Percentiles rank a stretch among this genome's conserved stretches.
These are phyloP conservation scores for Clavelina lepadiformis DNA, from an alignment of 23 tunicate species.

Conservation along the genomic window DNA sequence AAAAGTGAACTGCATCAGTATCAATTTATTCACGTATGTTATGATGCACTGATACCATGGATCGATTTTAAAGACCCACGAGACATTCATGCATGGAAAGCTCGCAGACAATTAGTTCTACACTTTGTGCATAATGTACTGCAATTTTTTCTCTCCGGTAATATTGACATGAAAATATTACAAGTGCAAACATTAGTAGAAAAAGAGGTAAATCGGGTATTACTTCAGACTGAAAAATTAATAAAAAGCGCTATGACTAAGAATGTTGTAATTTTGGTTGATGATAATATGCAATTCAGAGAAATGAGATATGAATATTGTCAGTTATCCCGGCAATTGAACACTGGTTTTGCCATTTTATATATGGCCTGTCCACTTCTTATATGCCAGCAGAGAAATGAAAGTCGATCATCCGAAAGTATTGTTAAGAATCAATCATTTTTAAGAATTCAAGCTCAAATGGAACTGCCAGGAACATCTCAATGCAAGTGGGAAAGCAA, in stretches of 20 bases:
- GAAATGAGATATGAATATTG: slow-evolving; percentile 66
- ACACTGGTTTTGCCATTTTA: slow-evolving; percentile 25
- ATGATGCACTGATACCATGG: slow-evolving; percentile 40
- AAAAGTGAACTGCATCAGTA: too few species aligned
- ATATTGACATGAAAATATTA: too few species aligned
- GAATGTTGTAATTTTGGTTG: slow-evolving; percentile 31
- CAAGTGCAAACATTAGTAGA: too few species aligned
- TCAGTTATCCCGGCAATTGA: slow-evolving; percentile 14
- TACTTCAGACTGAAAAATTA: too few species aligned
- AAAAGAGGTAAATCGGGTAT: too few species aligned
- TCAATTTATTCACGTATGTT: slow-evolving; percentile 52
- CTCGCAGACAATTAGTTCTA: slow-evolving; percentile 9
- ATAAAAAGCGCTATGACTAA: too few species aligned
- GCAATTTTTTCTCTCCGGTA: too few species aligned
- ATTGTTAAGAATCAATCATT: slow-evolving; percentile 28
- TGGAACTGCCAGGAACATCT: slow-evolving; percentile 50
- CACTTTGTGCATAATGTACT: slow-evolving; percentile 5
- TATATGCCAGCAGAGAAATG: slow-evolving; percentile 22
- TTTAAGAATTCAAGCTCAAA: slow-evolving; percentile 24
- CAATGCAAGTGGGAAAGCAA: slow-evolving; percentile 40
- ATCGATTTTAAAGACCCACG: slow-evolving; percentile 15
- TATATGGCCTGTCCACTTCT: slow-evolving; percentile 27
- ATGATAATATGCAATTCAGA: slow-evolving; percentile 73
- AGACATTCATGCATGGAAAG: slow-evolving; percentile 7
- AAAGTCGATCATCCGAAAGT: slow-evolving; percentile 10